Base-by-base conservation (phyloP, 2,797 vertebrate species). In the Danio tinwini region DNA sequence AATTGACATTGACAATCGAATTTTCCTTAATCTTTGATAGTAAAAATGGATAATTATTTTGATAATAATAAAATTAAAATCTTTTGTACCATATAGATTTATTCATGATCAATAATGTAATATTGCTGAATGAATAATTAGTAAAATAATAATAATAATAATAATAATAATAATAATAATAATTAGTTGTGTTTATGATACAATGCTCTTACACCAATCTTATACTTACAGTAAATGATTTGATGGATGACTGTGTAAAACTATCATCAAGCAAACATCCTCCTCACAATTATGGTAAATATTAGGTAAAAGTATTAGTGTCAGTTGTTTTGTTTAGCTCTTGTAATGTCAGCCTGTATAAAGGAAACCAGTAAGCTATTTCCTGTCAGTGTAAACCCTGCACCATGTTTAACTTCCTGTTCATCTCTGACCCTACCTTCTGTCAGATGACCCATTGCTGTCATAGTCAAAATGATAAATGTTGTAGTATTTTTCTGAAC, bases 301-400 rank as follows among this genome's bases (percentile, higher is more conserved):
- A 76, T 11, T 63, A 14, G 16, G 5, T 17, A 47, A 56, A 56
- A 73, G 19, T 14, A 67, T 17, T 39, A 44, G 75, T 52, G 4
- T 37, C 65, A 50, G 47, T 29, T 58, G 19, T n/a, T 68, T 69
- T 52, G 29, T 72, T 64, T 17, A 39, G 19, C 69, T 42, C 16
- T 44, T 56, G n/a, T 55, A 55, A 40, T 42, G 62, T 81, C 47
- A 76, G 12, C 45, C 14, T 39, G 21, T 6, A 5, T 65, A 49
- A 42, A 53, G 82, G 69, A 81, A 62, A 61, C 47, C 49, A 50
- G 55, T 19, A 17, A 62, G 55, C 42, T n/a, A 63, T 74, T 81
- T 84, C 74, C 79, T 84, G 82, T 58, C 63, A 61, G 37, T 68
- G 59, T 77, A 55, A 79, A 64, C 73, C 72, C 56, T 81, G 63